These are phyloP conservation scores for Scaptomyza polygonia DNA, from an alignment of 2,888 invertebrate species.

Conservation along the genomic window DNA sequence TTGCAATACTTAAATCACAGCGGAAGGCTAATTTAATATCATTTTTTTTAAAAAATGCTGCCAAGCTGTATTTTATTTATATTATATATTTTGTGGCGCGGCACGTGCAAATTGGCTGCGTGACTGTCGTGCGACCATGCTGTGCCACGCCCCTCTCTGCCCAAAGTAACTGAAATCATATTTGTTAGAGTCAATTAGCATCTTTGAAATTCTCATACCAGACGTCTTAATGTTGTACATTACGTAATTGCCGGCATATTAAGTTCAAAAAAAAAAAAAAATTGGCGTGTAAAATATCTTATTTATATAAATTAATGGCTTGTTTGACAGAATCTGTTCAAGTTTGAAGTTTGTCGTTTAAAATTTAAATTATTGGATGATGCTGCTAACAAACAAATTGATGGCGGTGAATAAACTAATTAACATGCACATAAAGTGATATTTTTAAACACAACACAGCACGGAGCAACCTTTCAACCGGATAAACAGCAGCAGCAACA, in stretches of 20 bases:
- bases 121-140: conserved; percentile 49
- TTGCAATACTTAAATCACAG: conserved; percentile 55
- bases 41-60: too few relatives aligned
- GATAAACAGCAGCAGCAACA: conserved; percentile 50
- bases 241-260: conserved; percentile 66
- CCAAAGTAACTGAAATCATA: neutral
- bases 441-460: conserved; percentile 32
- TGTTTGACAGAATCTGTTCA: conserved; percentile 12
- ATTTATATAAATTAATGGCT: conserved; percentile 17
- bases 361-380: conserved; percentile 10
- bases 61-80: too few relatives aligned
- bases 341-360: conserved; percentile 7
- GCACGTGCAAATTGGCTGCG: conserved; percentile 69
- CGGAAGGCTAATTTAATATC: conserved; percentile 73
- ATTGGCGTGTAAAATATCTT: conserved; percentile 12
- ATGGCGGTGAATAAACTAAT: conserved; percentile 71
- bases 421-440: conserved; percentile 54
- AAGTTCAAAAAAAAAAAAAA: conserved; percentile 25
- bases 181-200: conserved; percentile 48
- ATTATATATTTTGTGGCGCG: neutral
- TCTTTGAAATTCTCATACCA: conserved; percentile 44
- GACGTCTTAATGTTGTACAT: conserved; percentile 27
- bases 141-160: conserved; percentile 1
- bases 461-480: conserved; percentile 59
- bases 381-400: conserved; percentile 36